Conservation (phyloP, 2,113 vertebrate genomes). For the Actenoides hombroni region DNA sequence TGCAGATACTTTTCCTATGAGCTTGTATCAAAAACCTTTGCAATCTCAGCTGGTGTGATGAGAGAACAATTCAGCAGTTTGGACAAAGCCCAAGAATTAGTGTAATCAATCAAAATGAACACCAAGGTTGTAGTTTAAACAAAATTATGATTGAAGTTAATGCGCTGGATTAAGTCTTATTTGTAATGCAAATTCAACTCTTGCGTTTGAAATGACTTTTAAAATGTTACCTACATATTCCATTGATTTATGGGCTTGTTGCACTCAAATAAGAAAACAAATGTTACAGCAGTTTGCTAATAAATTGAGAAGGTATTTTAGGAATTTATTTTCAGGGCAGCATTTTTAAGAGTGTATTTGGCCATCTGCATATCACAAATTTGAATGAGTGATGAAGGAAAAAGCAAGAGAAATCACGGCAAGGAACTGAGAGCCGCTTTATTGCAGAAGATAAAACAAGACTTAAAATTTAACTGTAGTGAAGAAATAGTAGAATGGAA, state of each 20-base stretch:
- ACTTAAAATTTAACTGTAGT: not conserved
- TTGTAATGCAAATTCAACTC: not conserved
- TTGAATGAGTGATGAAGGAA: not conserved
- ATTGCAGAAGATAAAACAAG: slow-evolving; percentile 35
- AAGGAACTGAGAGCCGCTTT: not conserved
- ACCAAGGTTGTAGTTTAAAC: not conserved
- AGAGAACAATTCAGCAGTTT: not conserved
- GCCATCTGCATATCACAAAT: slow-evolving; percentile 6
- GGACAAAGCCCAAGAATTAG: not conserved
- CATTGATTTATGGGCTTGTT: not conserved
- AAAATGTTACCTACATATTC: not conserved
- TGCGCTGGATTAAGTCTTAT: not conserved
- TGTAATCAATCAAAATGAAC: slow-evolving; percentile 19
- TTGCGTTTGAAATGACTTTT: not conserved
- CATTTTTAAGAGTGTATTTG: not conserved
- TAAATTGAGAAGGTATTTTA: slow-evolving; percentile 36
- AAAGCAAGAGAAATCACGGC: slow-evolving; percentile 35
- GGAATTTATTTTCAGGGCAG: slow-evolving; percentile 49
- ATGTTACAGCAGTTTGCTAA: not conserved
- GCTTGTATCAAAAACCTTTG: not conserved
- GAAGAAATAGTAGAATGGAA: slow-evolving; percentile 32
- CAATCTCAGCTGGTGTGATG: not conserved
- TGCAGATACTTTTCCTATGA: not conserved
- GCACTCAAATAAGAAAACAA: slow-evolving; percentile 13
- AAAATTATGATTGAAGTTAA: not conserved